Base-by-base conservation (phyloP, 2,113 vertebrate species). In the Lonchura striata region DNA sequence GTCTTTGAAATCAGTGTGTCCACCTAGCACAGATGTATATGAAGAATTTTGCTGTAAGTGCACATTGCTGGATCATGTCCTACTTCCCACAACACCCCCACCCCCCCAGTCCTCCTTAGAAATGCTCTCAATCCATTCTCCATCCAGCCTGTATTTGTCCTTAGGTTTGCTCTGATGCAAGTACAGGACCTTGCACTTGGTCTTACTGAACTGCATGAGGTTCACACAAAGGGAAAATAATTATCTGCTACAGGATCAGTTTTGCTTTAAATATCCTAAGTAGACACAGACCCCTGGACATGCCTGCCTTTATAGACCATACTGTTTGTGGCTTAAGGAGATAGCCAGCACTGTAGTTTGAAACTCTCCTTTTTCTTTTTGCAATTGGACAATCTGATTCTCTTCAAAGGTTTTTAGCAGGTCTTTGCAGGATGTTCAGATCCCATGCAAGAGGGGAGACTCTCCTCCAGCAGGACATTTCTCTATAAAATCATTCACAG, bases 11-110 rank as follows among this genome's bases (percentile, higher is more conserved):
- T 80, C 50, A 80, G 12, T 37, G 20, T 69, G 49, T 75, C 20
- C 44, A 78, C 13, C 35, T 63, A 63, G 22, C 56, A 41, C 30
- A 77, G 44, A 59, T 78, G 37, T 54, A 15, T 81, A 14, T 1
- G 8, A 64, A 52, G 60, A 74, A 41, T 70, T 86, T 66, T 88
- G 24, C 35, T 84, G 24, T 1, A 4, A 76, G 39, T 2, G 1
- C n/a, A 18, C 11, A 2, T n/a, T 46, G 37, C 9, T 2, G 0
- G 8, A 2, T 63, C 37, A 18, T 23, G 6, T 49, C 7, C 16
- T 15, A 7, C 4, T 87, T 81, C 41, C 69, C 23, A 64, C 41
- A 37, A 22, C 30, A 66, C 14, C 28, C 14, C 4, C 14, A 69
- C 11, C 6, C 17, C 16, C 16, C 7, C 56, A 59, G 37, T n/a